Evolutionary conservation across 2,888 invertebrate genomes (phyloP).

Genomic region (Tiliacea aurago): DNA sequence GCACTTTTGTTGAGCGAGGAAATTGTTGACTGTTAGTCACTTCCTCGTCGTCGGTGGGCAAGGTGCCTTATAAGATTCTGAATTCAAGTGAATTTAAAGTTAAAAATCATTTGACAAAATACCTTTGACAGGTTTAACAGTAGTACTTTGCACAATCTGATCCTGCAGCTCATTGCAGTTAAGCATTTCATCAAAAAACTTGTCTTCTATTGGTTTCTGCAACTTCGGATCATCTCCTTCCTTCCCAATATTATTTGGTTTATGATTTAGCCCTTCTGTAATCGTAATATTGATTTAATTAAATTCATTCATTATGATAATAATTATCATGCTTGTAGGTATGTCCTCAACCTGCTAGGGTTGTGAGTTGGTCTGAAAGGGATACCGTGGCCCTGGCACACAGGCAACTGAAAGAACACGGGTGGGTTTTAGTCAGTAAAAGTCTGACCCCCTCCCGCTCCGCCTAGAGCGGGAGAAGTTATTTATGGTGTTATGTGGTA

Average conservation of each 20-base stretch:
- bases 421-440: too few relatives aligned
- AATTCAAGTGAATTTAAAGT: not conserved
- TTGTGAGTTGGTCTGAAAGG: too few relatives aligned
- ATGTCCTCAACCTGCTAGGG: too few relatives aligned
- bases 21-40: too few relatives aligned
- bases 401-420: too few relatives aligned
- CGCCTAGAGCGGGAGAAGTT: too few relatives aligned
- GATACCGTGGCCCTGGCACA: too few relatives aligned
- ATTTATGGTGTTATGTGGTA: too few relatives aligned
- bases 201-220: constrained; percentile 59
- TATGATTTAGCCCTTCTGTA: constrained; percentile 13
- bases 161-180: constrained; percentile 72
- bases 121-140: constrained; percentile 22
- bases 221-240: constrained; percentile 13
- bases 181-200: constrained; percentile 73
- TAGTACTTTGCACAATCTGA: constrained; percentile 49
- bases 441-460: too few relatives aligned
- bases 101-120: not conserved
- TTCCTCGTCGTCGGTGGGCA: too few relatives aligned
- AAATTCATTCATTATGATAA: not conserved
- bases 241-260: constrained; percentile 9
- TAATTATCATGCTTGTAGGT: too few relatives aligned
- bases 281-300: not conserved
- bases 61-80: not conserved
- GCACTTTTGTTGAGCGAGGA: too few relatives aligned